Evolutionary conservation across 1,140 invertebrate genomes (phyloP), one percentile per base, ranked within the genome.

Genomic region (Bactericera cockerelli): DNA sequence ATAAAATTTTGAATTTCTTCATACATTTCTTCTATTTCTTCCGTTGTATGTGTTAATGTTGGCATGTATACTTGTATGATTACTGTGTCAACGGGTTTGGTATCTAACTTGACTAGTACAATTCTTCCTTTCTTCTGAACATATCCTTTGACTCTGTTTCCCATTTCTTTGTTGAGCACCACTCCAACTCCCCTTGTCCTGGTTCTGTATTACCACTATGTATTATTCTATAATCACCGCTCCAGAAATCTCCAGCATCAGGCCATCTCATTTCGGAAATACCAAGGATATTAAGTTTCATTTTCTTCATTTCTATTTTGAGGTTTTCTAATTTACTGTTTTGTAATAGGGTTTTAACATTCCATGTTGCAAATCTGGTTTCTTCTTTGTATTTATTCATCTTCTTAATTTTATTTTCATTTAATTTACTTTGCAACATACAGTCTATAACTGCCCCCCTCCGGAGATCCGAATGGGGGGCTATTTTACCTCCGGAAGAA

Each of bases 41-140:
- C 33, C 14, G 21, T 36, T 58, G 26, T 36, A 38, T 58, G 21
- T 25, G 57, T 36, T 26, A 14, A 36, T 36, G 58, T 62, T 22
- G 61, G 61, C 24, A 59, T 59, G 56, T 62, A 62, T 13, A 62
- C 33, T 31, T 62, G 38, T 39, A 60, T 56, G 22, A 62, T 22
- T 42, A 60, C 36, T 31, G 38, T 60, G 11, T 60, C 26, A 21
- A 31, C 28, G 26, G 59, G 53, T 38, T 56, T 36, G n/a, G 56
- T 58, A 21, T 58, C 19, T 13, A 58, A 19, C 22, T 38, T 58
- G 31, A 36, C 56, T 38, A 58, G 56, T 36, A 58, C 38, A 16
- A 58, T 58, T 36, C 56, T 58, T 6, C 38, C 56, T 24, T 25
- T 38, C 16, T 58, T 21, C 38, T 58, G 28, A 22, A 58, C 24